Conservation (phyloP, 2,888 invertebrate genomes). For the Hemaris fuciformis region DNA sequence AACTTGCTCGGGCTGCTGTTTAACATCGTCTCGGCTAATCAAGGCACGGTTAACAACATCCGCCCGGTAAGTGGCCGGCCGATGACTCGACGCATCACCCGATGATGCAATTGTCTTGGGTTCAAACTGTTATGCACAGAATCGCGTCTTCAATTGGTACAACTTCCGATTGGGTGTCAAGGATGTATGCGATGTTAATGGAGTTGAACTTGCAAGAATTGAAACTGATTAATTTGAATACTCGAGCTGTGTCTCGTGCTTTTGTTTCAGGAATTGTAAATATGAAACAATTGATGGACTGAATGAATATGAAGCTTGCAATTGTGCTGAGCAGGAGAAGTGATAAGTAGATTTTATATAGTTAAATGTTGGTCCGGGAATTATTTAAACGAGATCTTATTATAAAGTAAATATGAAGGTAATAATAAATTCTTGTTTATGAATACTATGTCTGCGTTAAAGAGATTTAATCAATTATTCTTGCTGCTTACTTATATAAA, state of each 20-base stretch:
- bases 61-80: constrained; percentile 70
- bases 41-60: constrained; percentile 79
- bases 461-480: too few relatives aligned
- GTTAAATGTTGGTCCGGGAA: neutral
- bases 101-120: constrained; percentile 74
- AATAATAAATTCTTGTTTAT: too few relatives aligned
- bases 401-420: too few relatives aligned
- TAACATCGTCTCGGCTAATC: constrained; percentile 78
- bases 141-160: constrained; percentile 56
- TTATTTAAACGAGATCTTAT: too few relatives aligned
- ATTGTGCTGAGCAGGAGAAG: neutral
- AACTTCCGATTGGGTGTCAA: constrained; percentile 78
- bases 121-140: constrained; percentile 49
- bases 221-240: constrained; percentile 33
- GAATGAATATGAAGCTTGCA: neutral
- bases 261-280: neutral
- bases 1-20: constrained; percentile 75
- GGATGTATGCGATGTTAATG: constrained; percentile 61
- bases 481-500: too few relatives aligned
- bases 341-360: neutral
- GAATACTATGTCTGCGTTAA: too few relatives aligned
- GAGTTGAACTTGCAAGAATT: constrained; percentile 39
- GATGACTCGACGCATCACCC: constrained; percentile 68
- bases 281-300: neutral
- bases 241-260: neutral